phyloP scores from a whole-genome alignment of 2,888 invertebrate species.

The Alentia gelatinosa region DNA sequence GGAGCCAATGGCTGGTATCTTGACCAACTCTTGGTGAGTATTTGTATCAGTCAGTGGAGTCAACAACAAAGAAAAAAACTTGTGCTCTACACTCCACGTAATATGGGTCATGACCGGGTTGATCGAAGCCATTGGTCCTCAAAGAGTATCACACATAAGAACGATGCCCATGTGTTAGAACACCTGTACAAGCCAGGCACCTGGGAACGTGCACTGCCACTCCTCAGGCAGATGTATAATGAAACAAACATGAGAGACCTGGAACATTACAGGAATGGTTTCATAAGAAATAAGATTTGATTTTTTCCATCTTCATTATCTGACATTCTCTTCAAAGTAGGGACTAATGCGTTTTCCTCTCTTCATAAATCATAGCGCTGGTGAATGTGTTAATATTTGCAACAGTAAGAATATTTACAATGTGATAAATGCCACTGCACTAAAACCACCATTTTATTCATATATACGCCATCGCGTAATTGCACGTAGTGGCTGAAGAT shows the following conservation, averaged over 20 bases:
- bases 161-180: neutral
- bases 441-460: too few species aligned
- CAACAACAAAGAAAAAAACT: neutral
- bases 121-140: constrained; percentile 22
- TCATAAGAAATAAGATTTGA: too few species aligned
- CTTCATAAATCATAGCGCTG: too few species aligned
- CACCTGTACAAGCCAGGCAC: constrained; percentile 12
- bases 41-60: neutral
- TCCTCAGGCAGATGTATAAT: neutral
- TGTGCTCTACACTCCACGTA: neutral
- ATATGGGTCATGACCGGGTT: neutral
- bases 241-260: neutral
- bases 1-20: constrained; percentile 51
- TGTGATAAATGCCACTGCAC: too few species aligned
- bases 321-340: too few species aligned
- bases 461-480: too few species aligned
- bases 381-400: too few species aligned
- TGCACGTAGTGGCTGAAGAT: too few species aligned
- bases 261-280: constrained; percentile 24
- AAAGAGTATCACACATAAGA: neutral
- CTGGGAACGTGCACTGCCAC: neutral
- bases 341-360: too few species aligned
- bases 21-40: constrained; percentile 37
- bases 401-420: too few species aligned
- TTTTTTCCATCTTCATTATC: too few species aligned